A percentile compares a stretch with the other conserved stretches of the same genome.
Conservation (phyloP, 2,797 vertebrate genomes). For the Cynopterus sphinx region DNA sequence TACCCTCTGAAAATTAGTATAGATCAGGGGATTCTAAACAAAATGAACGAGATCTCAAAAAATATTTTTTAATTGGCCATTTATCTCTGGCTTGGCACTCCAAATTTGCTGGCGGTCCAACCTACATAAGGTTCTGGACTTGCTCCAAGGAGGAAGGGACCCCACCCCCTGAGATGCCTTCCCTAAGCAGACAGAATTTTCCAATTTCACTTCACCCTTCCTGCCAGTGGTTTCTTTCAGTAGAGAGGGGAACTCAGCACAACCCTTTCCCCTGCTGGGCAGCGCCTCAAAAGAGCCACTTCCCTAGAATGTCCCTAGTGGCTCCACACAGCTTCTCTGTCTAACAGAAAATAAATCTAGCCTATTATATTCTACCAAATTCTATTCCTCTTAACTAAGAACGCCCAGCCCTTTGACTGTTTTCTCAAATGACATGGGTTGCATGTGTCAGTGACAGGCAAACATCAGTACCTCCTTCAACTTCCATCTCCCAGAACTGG, state of each 20-base stretch:
- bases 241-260: not conserved
- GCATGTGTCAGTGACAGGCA: not conserved
- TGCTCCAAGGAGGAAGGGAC: not conserved
- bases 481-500: not conserved
- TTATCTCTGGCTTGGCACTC: not conserved
- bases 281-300: not conserved
- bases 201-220: not conserved
- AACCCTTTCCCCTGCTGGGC: not conserved
- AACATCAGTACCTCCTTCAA: not conserved
- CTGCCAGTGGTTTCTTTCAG: not conserved
- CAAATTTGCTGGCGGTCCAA: not conserved
- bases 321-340: not conserved
- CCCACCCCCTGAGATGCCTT: not conserved
- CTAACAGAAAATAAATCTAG: not conserved
- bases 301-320: not conserved
- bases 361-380: not conserved
- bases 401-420: not conserved
- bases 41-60: not conserved
- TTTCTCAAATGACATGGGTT: not conserved
- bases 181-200: not conserved
- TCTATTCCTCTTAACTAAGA: not conserved
- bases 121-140: not conserved
- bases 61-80: not conserved
- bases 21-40: not conserved
- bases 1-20: not conserved